These are phyloP conservation scores for Stichopus chloronotus DNA, from an alignment of 35 echinoderm and acorn worm species.

Conservation along the genomic window DNA sequence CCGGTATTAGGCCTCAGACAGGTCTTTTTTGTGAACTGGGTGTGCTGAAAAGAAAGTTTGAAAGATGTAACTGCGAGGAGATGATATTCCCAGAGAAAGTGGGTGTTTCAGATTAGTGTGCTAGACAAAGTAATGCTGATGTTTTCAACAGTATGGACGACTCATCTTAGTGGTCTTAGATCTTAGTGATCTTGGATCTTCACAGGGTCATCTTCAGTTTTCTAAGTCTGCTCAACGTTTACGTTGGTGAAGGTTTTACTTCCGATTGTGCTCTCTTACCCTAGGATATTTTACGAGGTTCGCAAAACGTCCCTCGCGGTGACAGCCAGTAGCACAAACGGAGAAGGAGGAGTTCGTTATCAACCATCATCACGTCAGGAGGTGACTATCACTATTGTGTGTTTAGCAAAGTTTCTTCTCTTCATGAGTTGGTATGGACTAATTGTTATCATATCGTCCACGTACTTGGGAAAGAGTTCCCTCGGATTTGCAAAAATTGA, in stretches of 20 bases:
- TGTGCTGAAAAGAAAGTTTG: no score
- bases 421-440: slow-evolving; percentile 45
- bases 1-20: no score
- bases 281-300: slow-evolving; percentile 43
- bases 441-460: background rate
- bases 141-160: background rate
- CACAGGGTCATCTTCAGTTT: background rate
- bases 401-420: background rate
- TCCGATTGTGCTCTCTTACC: slow-evolving; percentile 6
- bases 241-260: background rate
- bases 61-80: no score
- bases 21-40: no score
- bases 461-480: background rate
- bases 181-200: no score
- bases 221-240: background rate
- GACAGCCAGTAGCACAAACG: background rate
- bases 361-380: background rate
- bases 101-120: no score
- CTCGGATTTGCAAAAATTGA: background rate
- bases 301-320: background rate
- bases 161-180: background rate
- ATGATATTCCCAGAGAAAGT: no score
- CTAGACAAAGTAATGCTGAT: no score
- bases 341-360: background rate
- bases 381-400: background rate